Evolutionary conservation across 2,888 invertebrate species (phyloP), one percentile per base, ranked within the genome.

Genomic region (Mechanitis messenoides): DNA sequence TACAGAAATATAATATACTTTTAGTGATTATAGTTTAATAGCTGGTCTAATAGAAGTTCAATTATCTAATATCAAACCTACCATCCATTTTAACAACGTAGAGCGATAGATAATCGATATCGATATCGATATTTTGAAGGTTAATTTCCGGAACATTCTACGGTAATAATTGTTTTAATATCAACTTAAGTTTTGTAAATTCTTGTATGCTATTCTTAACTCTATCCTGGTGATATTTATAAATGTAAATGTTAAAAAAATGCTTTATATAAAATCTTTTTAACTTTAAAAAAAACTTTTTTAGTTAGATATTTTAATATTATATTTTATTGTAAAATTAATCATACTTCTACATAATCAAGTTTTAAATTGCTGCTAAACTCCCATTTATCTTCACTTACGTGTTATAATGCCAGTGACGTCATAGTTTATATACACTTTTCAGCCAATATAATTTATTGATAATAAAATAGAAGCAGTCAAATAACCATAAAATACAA

Each of bases 21-120:
- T 1, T 5, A 42, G 42, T 42, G 9, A 42, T 42, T 42, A 42
- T 2, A 9, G 42, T 42, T 42, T 42, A 42, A 42, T 42, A 42
- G 42, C 42, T 42, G 31, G 31, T 50, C 31, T 31, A 50, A 28
- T 50, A 11, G 28, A 53, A 59, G 60, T 58, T 50, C 61, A 62
- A 64, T 67, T 61, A 64, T 53, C 60, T 33, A 58, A 57, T 60
- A 60, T 62, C 46, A 56, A 60, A 56, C 60, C 45, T 45, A 60
- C 54, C 56, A 65, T 65, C 61, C 61, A 65, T 68, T 64, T 68
- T 64, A 65, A 68, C 56, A 63, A 60, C 59, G 55, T 45, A 59
- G 60, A 58, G 55, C 53, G 59, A 61, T 56, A 55, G 42, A 12
- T 58, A 62, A 64, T 65, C 69, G 58, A 20, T 20, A 20, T 20